Evolutionary conservation across 2,797 vertebrate species (phyloP), one percentile per base, ranked within the genome.

Genomic region (Thamnophis elegans): DNA sequence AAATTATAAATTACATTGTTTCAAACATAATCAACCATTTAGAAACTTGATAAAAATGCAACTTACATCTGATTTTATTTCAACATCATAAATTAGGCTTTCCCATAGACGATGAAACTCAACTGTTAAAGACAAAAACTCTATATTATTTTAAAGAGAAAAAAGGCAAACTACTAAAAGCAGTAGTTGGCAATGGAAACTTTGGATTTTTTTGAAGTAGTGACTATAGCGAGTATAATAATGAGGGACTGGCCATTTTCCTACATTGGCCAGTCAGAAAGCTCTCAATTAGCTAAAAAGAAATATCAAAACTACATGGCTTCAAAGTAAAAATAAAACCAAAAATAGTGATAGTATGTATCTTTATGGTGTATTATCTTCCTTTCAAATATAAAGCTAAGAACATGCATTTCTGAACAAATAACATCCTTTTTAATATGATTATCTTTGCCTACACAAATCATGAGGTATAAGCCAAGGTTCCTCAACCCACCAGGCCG

Each of bases 101-200:
- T 99, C 99, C 99, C 99, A 99, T 82, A 99, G 98, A 65, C 99
- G 99, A 6, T 99, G 98, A 96, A 99, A 99, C 95, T 99, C 99
- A 97, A 96, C 99, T 99, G 97, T 55, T 96, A 97, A 93, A 85
- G 25, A 94, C n/a, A 94, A 51, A 0, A 12, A 88, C 94, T n/a
- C 94, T 5, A 88, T 5, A 93, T 3, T n/a, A 91, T 56, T 59
- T 73, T 10, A 85, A 88, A 53, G 26, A 94, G 36, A 82, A 47
- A 82, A 36, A 82, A 47, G 9, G 73, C 36, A 42, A 82, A 25
- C 36, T 5, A 78, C 42, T 82, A 22, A 82, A 47, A 82, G 42
- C 20, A 47, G 10, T 47, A 82, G 73, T 47, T 47, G 36, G 73
- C 9, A 82, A 82, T 12, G 47, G 73, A 82, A 82, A 82, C 1